Conservation (phyloP, 2,797 vertebrate genomes). For the Sparidentex hasta region DNA sequence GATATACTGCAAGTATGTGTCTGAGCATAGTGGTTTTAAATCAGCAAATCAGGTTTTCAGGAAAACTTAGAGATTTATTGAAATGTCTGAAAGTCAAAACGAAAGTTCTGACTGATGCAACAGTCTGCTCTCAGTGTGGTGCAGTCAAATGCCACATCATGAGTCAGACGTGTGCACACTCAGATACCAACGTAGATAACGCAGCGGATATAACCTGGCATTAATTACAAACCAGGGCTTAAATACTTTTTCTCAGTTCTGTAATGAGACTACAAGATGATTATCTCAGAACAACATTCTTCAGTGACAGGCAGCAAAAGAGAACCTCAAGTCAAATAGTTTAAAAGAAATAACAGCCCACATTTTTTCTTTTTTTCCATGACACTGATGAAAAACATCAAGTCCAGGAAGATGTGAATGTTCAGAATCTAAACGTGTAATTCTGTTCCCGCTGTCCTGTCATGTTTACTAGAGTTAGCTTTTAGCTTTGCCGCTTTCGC, state of each 20-base stretch:
- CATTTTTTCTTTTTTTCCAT: too few species aligned
- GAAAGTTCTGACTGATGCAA: constrained; percentile 4
- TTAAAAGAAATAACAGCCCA: too few species aligned
- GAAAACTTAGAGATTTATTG: constrained; percentile 14
- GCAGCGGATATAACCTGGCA: neutral
- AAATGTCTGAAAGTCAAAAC: constrained; percentile 21
- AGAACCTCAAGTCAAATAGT: too few species aligned
- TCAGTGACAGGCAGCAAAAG: too few species aligned
- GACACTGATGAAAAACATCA: too few species aligned
- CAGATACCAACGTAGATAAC: neutral
- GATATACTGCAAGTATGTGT: neutral
- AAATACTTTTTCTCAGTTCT: neutral
- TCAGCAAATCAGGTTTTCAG: neutral
- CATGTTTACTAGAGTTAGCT: too few species aligned
- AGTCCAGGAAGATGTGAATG: too few species aligned
- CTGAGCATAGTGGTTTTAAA: neutral
- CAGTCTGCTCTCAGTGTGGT: neutral
- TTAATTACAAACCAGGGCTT: neutral
- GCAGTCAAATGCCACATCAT: neutral
- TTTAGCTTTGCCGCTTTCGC: too few species aligned
- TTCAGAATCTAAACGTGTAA: too few species aligned
- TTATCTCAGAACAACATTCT: neutral
- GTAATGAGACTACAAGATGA: neutral
- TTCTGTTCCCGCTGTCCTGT: too few species aligned
- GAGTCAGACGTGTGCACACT: constrained; percentile 13